phyloP scores from a whole-genome alignment of 2,888 invertebrate genomes.

The Malthinus flaveolus region DNA sequence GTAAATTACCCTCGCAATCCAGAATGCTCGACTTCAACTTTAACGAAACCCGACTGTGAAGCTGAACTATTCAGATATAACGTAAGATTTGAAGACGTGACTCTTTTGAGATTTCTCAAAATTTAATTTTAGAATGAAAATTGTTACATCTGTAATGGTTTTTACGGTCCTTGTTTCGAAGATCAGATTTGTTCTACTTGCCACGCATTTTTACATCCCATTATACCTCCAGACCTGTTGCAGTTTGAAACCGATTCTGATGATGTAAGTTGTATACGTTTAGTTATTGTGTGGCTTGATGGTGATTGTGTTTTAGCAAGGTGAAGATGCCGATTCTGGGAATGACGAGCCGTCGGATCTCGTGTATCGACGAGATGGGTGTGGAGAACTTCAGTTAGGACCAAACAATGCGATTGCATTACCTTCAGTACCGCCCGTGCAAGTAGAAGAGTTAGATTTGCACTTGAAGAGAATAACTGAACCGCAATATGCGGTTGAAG shows the following conservation, averaged over 20 bases:
- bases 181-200: slow-evolving; percentile 92
- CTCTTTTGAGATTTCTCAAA: no score
- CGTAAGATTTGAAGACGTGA: no score
- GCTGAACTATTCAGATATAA: no score
- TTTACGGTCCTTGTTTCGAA: slow-evolving; percentile 88
- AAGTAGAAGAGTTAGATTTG: slow-evolving; percentile 34
- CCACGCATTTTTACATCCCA: slow-evolving; percentile 89
- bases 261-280: slow-evolving; percentile 52
- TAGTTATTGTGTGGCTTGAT: neutral
- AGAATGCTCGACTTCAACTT: no score
- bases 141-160: slow-evolving; percentile 88
- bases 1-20: no score
- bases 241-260: slow-evolving; percentile 43
- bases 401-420: slow-evolving; percentile 31
- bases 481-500: slow-evolving; percentile 31
- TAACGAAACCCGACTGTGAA: no score
- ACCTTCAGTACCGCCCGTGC: slow-evolving; percentile 30
- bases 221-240: slow-evolving; percentile 53
- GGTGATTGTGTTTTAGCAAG: slow-evolving; percentile 62
- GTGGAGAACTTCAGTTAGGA: slow-evolving; percentile 8
- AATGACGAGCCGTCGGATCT: slow-evolving; percentile 89
- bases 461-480: slow-evolving; percentile 36
- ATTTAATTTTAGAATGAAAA: slow-evolving; percentile 61
- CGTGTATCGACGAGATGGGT: slow-evolving; percentile 40
- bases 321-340: slow-evolving; percentile 81